Base-by-base conservation (phyloP, 2,113 vertebrate genomes). In the Engraulis encrasicolus region DNA sequence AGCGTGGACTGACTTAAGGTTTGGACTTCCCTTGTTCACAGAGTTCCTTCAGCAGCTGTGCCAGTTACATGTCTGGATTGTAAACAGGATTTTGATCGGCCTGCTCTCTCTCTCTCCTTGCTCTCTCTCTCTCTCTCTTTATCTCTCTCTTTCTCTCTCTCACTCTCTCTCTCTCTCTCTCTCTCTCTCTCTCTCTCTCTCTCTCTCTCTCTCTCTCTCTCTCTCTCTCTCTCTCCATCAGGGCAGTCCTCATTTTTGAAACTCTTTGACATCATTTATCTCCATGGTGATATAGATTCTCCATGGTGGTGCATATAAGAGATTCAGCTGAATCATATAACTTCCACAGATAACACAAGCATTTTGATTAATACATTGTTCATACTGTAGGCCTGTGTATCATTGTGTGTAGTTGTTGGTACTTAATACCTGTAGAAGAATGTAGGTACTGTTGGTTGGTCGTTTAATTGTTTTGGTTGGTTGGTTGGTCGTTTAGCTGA, bases 71-170 rank as follows among this genome's bases (percentile, higher is more conserved):
- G 58, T n/a, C 45, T 45, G 9, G 79, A 50, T 49, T 74, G 82
- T 86, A 88, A 89, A 89, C 88, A 87, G 87, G 88, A 89, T 87
- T 86, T 80, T 66, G 80, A 20, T 66, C 61, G 45, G 71, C 87
- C 83, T 79, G 84, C 83, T 79, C 81, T 80, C 54, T 86, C 80
- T 77, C 84, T n/a, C n/a, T n/a, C n/a, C n/a, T n/a, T n/a, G n/a
- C n/a, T n/a, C n/a, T n/a, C n/a, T n/a, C n/a, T n/a, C n/a, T n/a
- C n/a, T n/a, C n/a, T n/a, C n/a, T n/a, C n/a, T n/a, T n/a, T n/a
- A n/a, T n/a, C n/a, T n/a, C n/a, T n/a, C n/a, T n/a, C n/a, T n/a
- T n/a, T n/a, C n/a, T n/a, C n/a, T n/a, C n/a, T n/a, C n/a, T n/a
- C n/a, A n/a, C n/a, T n/a, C n/a, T n/a, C n/a, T n/a, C n/a, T n/a